Percentiles rank a stretch among this genome's conserved stretches.
These are phyloP conservation scores for Sciaenops ocellatus DNA, from an alignment of 2,797 vertebrate species.

Conservation along the genomic window DNA sequence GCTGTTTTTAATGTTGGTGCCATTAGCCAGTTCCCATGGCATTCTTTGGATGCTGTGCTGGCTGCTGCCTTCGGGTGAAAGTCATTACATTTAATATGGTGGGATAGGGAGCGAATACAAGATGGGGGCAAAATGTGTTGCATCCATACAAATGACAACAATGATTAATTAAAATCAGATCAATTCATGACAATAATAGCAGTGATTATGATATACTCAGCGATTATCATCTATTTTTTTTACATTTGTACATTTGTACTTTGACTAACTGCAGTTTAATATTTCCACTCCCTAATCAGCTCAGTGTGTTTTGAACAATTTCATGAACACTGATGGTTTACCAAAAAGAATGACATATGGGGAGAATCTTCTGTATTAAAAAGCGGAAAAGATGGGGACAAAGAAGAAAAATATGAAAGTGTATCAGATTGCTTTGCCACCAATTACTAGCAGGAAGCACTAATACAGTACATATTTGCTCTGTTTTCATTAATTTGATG, in stretches of 20 bases:
- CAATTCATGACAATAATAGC: conserved; percentile 2
- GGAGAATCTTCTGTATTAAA: conserved; percentile 26
- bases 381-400: background rate
- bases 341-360: conserved; percentile 36
- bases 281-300: conserved; percentile 34
- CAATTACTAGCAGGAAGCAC: conserved; percentile 46
- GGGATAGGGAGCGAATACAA: conserved; percentile 53
- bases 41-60: conserved; percentile 68
- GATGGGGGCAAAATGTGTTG: conserved; percentile 49
- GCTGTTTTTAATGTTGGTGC: conserved; percentile 76
- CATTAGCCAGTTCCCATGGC: conserved; percentile 77
- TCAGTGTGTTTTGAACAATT: conserved; percentile 29
- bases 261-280: conserved; percentile 21
- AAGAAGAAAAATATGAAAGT: conserved; percentile 8
- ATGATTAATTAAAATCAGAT: conserved; percentile 30
- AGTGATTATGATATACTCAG: conserved; percentile 6
- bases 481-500: conserved; percentile 42
- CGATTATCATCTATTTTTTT: background rate
- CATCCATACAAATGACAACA: conserved; percentile 60
- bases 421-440: conserved; percentile 7
- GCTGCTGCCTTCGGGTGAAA: conserved; percentile 70
- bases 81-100: conserved; percentile 76
- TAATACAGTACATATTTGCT: conserved; percentile 24
- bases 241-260: background rate
- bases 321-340: conserved; percentile 19